These are phyloP conservation scores for Trichogramma pretiosum DNA, from an alignment of 1,140 invertebrate genomes.

Conservation along the genomic window DNA sequence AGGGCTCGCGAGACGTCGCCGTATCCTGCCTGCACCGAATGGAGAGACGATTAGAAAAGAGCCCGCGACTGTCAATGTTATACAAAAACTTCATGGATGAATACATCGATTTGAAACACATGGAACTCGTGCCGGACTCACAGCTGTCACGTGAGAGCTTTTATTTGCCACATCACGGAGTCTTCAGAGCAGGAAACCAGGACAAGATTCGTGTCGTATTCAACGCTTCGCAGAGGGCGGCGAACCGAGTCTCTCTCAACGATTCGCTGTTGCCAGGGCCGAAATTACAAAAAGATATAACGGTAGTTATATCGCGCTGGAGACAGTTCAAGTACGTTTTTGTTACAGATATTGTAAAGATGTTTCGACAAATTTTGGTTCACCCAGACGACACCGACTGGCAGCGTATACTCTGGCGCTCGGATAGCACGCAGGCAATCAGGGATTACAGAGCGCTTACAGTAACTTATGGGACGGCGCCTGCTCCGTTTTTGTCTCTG, in stretches of 20 bases:
- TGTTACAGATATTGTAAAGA: background rate
- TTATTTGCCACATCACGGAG: background rate
- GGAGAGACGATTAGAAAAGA: background rate
- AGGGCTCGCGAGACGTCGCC: background rate
- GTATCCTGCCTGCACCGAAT: background rate
- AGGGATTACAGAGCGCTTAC: background rate
- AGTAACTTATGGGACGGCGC: no score
- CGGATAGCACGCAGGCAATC: background rate
- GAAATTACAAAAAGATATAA: background rate
- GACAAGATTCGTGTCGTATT: background rate
- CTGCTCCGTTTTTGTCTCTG: background rate
- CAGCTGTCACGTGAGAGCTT: background rate
- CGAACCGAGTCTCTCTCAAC: background rate
- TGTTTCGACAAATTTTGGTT: no score
- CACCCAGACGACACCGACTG: no score
- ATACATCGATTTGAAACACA: background rate
- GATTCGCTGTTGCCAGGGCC: background rate
- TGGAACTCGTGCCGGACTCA: background rate
- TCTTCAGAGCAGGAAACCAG: background rate
- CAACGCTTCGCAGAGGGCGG: background rate
- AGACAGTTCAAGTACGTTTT: background rate
- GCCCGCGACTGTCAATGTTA: background rate
- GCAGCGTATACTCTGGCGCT: no score
- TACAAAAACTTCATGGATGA: background rate
- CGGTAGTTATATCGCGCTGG: background rate